Evolutionary conservation across 2,888 invertebrate species (phyloP), one percentile per base, ranked within the genome.

Genomic region (Litoditis marina): DNA sequence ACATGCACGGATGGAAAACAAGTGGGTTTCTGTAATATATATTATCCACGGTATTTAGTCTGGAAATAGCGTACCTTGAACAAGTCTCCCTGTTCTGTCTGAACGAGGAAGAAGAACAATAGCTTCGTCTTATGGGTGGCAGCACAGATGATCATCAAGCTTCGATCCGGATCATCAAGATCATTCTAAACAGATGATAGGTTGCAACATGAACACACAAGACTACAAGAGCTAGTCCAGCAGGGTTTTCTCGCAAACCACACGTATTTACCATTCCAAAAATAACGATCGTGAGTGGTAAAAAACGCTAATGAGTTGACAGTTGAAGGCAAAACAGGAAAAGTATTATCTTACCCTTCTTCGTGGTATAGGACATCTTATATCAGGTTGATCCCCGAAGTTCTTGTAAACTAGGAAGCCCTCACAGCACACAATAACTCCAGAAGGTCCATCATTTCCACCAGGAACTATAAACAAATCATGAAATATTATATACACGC

Each of bases 361-460:
- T 66, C 96, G 87, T 5, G 98, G 98, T 82, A 98, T 98, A 0
- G 96, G 96, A 74, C 85, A 86, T 19, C 67, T 89, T 80, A 99
- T 96, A 82, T 99, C 98, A 78, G 94, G 95, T 83, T 99, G 96
- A 85, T 98, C 98, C 11, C 98, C 98, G 76, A 96, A 88, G 86
- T 98, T 98, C 84, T 98, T 99, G 84, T 98, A 99, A 0, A 98
- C 96, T 31, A 98, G 87, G 84, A 96, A 98, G 85, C 98, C 98
- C 85, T 99, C 98, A 0, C 96, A 96, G 83, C 98, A 99, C 85
- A 99, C 93, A 0, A 99, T 87, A 13, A 98, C 95, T 42, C 98
- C 98, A 60, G 95, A 94, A 0, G 98, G 98, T 0, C 98, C 98
- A 85, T 98, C 98, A 84, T 91, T 92, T 8, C 96, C 98, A 50